These are phyloP conservation scores for Agonopterix subpropinquella DNA, from an alignment of 2,888 invertebrate species.

Conservation along the genomic window DNA sequence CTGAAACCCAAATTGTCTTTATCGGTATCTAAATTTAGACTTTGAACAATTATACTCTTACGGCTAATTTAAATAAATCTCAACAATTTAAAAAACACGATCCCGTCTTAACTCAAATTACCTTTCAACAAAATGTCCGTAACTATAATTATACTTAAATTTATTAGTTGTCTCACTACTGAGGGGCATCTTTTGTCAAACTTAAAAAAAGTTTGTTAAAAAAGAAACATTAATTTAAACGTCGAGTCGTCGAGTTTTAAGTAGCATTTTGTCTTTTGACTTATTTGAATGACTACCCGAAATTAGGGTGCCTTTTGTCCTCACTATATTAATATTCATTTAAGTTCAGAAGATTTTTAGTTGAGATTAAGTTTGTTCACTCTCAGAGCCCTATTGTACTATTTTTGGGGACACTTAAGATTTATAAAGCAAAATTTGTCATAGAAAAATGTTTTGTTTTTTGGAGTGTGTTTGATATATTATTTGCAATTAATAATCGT, in stretches of 20 bases:
- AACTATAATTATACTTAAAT: slow-evolving; percentile 62
- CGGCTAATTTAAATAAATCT: too few relatives aligned
- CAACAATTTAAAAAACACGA: slow-evolving; percentile 17
- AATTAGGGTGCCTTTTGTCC: slow-evolving; percentile 44
- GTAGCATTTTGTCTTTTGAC: slow-evolving; percentile 47
- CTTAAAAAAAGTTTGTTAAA: slow-evolving; percentile 21
- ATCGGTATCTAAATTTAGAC: too few relatives aligned
- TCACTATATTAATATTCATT: slow-evolving; percentile 44
- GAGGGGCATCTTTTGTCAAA: slow-evolving; percentile 33
- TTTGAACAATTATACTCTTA: too few relatives aligned
- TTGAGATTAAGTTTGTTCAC: slow-evolving; percentile 43
- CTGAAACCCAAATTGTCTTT: too few relatives aligned
- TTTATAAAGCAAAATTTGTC: slow-evolving; percentile 42
- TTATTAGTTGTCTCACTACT: slow-evolving; percentile 52
- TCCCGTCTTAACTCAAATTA: slow-evolving; percentile 53
- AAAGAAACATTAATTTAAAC: slow-evolving; percentile 52
- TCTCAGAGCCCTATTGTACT: slow-evolving; percentile 30
- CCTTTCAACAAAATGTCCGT: slow-evolving; percentile 64
- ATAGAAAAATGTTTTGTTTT: slow-evolving; percentile 45
- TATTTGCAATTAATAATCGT: slow-evolving; percentile 41
- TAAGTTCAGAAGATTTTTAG: slow-evolving; percentile 49
- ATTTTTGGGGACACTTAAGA: slow-evolving; percentile 37
- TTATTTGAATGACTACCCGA: slow-evolving; percentile 36
- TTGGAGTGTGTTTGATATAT: slow-evolving; percentile 43
- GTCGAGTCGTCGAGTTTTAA: slow-evolving; percentile 44